Evolutionary conservation across 2,797 vertebrate species (phyloP).

Genomic region (Rhodeus uyekii): DNA sequence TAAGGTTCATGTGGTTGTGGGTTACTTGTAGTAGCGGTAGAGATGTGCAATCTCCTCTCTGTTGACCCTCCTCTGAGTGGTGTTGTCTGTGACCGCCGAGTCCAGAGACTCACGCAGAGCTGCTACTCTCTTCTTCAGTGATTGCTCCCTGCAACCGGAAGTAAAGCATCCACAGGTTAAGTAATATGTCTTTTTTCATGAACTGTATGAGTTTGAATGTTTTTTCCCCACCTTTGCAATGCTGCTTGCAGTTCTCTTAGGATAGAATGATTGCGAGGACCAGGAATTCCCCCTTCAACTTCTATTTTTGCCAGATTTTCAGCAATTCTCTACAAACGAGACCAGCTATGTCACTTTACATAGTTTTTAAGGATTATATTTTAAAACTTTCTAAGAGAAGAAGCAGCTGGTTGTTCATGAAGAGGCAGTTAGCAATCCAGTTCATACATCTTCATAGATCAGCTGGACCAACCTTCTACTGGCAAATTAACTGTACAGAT

Average conservation of each 20-base stretch:
- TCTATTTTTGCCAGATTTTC: slow-evolving; percentile 61
- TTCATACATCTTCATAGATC: not conserved
- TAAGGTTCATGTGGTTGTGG: not conserved
- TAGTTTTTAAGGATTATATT: not conserved
- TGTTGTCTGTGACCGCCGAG: slow-evolving; percentile 67
- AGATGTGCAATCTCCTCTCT: slow-evolving; percentile 74
- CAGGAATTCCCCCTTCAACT: slow-evolving; percentile 56
- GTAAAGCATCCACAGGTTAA: not conserved
- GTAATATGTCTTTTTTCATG: not conserved
- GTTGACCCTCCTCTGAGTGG: slow-evolving; percentile 67
- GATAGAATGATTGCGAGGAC: slow-evolving; percentile 64
- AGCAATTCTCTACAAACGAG: slow-evolving; percentile 67
- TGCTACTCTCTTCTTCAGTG: slow-evolving; percentile 72
- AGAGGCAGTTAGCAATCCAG: not conserved
- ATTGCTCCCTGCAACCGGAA: slow-evolving; percentile 68
- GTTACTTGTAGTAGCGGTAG: slow-evolving; percentile 74
- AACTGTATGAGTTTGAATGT: not conserved
- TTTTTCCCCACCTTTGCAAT: slow-evolving; percentile 71
- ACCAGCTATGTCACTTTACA: not conserved
- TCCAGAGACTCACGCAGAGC: slow-evolving; percentile 73
- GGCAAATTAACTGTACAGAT: not conserved
- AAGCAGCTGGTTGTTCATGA: not conserved
- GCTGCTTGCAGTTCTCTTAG: slow-evolving; percentile 74
- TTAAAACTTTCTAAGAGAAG: not conserved
- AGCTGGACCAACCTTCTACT: not conserved